Evolutionary conservation across 2,113 vertebrate species (phyloP).

Genomic region (Amphiprion percula): DNA sequence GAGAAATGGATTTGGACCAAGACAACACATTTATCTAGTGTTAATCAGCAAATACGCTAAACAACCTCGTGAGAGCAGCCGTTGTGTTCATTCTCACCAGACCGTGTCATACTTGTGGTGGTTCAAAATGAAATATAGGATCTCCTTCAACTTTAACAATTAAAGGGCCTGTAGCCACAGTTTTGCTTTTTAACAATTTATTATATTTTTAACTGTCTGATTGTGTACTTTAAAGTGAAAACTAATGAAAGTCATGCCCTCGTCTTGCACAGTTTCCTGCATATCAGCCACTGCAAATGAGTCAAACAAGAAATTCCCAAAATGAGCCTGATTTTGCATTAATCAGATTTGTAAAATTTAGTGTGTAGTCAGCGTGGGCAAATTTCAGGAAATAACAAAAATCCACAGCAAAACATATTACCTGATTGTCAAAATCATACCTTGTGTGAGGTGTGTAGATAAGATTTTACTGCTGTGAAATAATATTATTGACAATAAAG

Average conservation of each 20-base stretch:
- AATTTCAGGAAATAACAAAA: background rate
- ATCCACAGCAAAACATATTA: background rate
- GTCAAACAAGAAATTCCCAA: background rate
- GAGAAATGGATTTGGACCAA: slow-evolving; percentile 62
- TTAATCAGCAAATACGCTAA: slow-evolving; percentile 41
- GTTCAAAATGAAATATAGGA: slow-evolving; percentile 25
- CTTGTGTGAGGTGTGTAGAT: background rate
- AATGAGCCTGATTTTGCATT: background rate
- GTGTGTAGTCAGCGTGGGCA: background rate
- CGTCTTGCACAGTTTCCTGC: background rate
- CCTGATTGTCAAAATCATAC: background rate
- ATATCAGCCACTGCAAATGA: background rate
- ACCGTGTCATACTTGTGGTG: slow-evolving; percentile 11
- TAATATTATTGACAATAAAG: background rate
- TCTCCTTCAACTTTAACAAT: slow-evolving; percentile 18
- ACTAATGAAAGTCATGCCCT: slow-evolving; percentile 2
- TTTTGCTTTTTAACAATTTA: slow-evolving; percentile 11
- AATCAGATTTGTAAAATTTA: background rate
- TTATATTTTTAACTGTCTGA: slow-evolving; percentile 3
- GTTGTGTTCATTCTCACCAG: slow-evolving; percentile 43
- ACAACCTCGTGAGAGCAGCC: slow-evolving; percentile 53
- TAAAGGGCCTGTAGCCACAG: background rate
- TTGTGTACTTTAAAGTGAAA: slow-evolving; percentile 8
- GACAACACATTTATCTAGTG: slow-evolving; percentile 61
- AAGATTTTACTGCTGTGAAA: background rate